Conservation (phyloP, 2,797 vertebrate species). For the Macropus fuliginosus region DNA sequence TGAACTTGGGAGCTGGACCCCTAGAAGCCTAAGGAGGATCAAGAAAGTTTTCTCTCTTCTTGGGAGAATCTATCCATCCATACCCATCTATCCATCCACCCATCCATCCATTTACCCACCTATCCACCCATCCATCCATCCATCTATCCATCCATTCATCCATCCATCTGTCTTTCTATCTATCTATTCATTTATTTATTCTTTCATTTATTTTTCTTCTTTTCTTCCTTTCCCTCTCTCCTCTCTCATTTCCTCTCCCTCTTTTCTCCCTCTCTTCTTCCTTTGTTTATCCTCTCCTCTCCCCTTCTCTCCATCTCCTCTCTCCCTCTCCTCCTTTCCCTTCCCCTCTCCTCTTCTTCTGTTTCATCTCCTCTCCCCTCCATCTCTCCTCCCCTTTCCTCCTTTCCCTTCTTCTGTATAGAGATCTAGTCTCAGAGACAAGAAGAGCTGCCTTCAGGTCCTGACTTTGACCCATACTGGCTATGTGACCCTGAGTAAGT, state of each 20-base stretch:
- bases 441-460: not conserved
- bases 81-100: too few species aligned
- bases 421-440: not conserved
- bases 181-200: not conserved
- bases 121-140: too few species aligned
- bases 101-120: too few species aligned
- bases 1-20: not conserved
- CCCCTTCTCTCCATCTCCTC: too few species aligned
- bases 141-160: too few species aligned
- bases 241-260: too few species aligned
- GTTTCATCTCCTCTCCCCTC: constrained; percentile 39
- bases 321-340: not conserved
- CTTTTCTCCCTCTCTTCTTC: too few species aligned
- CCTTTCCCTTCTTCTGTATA: not conserved
- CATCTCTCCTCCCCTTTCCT: not conserved
- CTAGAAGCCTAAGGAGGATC: not conserved
- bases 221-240: too few species aligned
- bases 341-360: not conserved
- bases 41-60: not conserved
- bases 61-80: not conserved
- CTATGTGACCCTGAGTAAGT: not conserved
- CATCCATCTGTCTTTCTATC: too few species aligned
- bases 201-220: not conserved
- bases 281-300: too few species aligned
- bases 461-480: not conserved